phyloP scores from a whole-genome alignment of 2,888 invertebrate species.

The Leptopilina syphax region DNA sequence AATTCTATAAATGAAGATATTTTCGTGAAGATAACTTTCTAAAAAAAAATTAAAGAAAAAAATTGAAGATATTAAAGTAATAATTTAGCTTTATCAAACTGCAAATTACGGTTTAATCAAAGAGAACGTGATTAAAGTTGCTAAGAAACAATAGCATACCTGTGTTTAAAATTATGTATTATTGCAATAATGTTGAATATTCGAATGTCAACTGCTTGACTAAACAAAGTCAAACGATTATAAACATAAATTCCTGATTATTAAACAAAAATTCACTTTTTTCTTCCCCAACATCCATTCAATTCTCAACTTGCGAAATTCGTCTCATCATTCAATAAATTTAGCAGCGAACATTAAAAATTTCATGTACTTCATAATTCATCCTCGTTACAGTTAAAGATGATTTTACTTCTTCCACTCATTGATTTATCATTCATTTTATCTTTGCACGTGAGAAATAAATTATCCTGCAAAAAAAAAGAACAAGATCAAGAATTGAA shows the following conservation, averaged over 20 bases:
- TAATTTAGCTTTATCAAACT: not conserved
- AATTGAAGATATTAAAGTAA: too few relatives aligned
- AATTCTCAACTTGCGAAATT: not conserved
- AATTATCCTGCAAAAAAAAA: slow-evolving; percentile 16
- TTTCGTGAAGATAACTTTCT: too few relatives aligned
- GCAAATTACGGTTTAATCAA: slow-evolving; percentile 33
- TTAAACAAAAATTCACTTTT: not conserved
- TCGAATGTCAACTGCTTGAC: not conserved
- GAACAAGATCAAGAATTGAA: slow-evolving; percentile 5
- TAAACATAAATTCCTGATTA: not conserved
- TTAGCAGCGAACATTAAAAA: not conserved
- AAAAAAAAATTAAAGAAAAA: too few relatives aligned
- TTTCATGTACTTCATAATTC: not conserved
- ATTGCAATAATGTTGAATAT: not conserved
- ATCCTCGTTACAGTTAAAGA: not conserved
- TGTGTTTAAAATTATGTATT: slow-evolving; percentile 17
- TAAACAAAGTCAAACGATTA: not conserved
- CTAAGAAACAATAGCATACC: slow-evolving; percentile 33
- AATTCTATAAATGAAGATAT: too few relatives aligned
- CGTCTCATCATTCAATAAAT: not conserved
- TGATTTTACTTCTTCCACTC: not conserved
- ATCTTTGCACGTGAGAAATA: slow-evolving; percentile 1
- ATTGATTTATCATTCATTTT: not conserved
- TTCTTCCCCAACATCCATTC: not conserved
- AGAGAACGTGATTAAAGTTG: slow-evolving; percentile 30